Base-by-base conservation (phyloP, 1,140 invertebrate species). In the Drosophila takahashii region DNA sequence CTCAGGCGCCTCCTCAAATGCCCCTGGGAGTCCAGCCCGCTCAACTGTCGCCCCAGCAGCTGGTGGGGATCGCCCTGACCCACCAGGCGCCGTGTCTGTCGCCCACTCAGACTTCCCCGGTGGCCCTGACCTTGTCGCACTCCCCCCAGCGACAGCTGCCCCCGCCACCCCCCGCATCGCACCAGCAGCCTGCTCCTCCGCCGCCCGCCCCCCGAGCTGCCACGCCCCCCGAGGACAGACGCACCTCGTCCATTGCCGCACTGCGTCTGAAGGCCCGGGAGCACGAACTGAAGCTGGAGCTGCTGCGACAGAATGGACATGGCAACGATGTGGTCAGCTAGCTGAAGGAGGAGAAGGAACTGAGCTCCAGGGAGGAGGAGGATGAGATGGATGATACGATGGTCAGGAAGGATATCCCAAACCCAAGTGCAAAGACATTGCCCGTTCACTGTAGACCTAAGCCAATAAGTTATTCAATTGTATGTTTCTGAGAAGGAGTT, bases 211-310 rank as follows among this genome's bases (percentile, higher is more conserved):
- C 93, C 22, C 92, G 64, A 53, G 89, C 70, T 6, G 84, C 81
- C 41, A 92, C 90, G 57, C 94, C 93, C 50, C 96, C 95, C 83
- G 95, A 96, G 61, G 97, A 98, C 92, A 94, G 97, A 64, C 93
- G 97, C 66, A 96, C 95, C 77, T 97, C 96, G 22, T 98, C 97
- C 78, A 98, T 99, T 58, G 97, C 97, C 1, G 96, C 97, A 0
- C 93, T 99, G 4, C 93, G 98, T 56, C 93, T 98, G 32, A 98
- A 98, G 76, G 98, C 98, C 1, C 94, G 98, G 7, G 98, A 99
- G 92, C 98, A 99, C 92, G 97, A 98, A 90, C 92, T 98, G 7
- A 95, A 96, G 81, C 92, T 98, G 75, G 97, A 97, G 90, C 95
- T 97, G 94, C 80, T 97, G 39, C 93, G 96, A 47, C 97, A 97